Base-by-base conservation (phyloP, 2,888 invertebrate species). In the Anarsia innoxiella region DNA sequence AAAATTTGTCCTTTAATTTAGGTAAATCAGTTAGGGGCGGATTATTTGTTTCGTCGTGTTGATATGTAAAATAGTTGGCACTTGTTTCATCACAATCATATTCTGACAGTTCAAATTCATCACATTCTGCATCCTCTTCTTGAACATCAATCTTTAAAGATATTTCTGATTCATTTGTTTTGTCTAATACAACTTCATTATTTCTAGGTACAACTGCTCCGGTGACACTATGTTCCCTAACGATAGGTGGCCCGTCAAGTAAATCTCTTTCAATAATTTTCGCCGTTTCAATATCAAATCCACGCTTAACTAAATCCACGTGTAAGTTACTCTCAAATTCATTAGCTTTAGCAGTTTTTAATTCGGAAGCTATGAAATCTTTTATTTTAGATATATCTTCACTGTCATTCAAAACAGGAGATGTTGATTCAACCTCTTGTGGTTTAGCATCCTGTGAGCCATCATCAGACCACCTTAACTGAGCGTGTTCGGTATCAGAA, bases 191-290 rank as follows among this genome's bases (percentile, higher is more conserved):
- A n/a, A 4, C 25, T 30, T 65, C 23, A 25, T 50, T 41, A 44
- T 47, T 46, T 10, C 53, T 53, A 11, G 37, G 30, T 38, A 42
- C 51, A 12, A 33, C 23, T 31, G 31, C 23, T 28, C 30, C 29
- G 37, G 34, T 5, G 13, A 9, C 12, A 25, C 30, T 23, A 30
- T 40, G 44, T 23, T 48, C 43, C 30, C 53, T 56, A 12, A 40
- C 33, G 30, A 48, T 36, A 12, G 59, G 61, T 3, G 74, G 63
- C 2, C 67, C 53, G 49, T 75, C 78, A 3, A 80, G 60, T 39
- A 85, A 64, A 50, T 84, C 85, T 13, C 78, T 56, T 54, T 86
- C 85, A 14, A 85, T 78, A 37, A 59, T 82, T 65, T 74, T 80
- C 3, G 85, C 85, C 1, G 80, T 80, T 56, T 72, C 77, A 2